Conservation (phyloP, 1,140 invertebrate species). For the Anagrus nilaparvatae region DNA sequence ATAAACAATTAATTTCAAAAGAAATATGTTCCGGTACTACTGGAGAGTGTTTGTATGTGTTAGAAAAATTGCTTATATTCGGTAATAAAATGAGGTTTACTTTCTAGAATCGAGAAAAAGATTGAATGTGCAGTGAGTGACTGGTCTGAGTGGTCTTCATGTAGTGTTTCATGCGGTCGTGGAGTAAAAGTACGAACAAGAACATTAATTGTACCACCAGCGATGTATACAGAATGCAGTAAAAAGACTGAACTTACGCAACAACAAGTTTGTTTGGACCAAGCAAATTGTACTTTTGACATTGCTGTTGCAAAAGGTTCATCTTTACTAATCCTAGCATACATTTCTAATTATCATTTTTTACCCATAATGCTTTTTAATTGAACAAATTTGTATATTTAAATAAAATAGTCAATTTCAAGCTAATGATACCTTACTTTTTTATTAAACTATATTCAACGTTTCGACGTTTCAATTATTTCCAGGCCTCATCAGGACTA, state of each 20-base stretch:
- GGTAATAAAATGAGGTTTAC: neutral
- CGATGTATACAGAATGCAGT: slow-evolving; percentile 48
- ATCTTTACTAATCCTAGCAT: neutral
- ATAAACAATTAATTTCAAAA: slow-evolving; percentile 70
- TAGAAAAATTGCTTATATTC: neutral
- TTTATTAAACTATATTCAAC: too few relatives aligned
- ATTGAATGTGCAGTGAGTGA: slow-evolving; percentile 47
- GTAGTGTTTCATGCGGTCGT: slow-evolving; percentile 59
- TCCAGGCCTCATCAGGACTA: too few relatives aligned
- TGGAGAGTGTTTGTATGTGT: slow-evolving; percentile 59
- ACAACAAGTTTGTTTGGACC: slow-evolving; percentile 52
- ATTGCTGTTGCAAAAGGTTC: slow-evolving; percentile 62
- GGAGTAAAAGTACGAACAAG: slow-evolving; percentile 62
- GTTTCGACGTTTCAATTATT: too few relatives aligned
- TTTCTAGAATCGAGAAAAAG: neutral
- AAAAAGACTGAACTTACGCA: slow-evolving; percentile 51
- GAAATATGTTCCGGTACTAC: slow-evolving; percentile 74
- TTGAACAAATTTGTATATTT: too few relatives aligned
- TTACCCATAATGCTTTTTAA: too few relatives aligned
- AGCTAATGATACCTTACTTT: too few relatives aligned
- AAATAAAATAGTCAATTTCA: too few relatives aligned
- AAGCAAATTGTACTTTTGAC: slow-evolving; percentile 58
- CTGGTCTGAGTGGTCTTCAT: slow-evolving; percentile 66
- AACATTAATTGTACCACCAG: slow-evolving; percentile 51
- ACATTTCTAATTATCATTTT: too few relatives aligned